Conservation (phyloP, 2,888 invertebrate genomes). For the Tenthredo livida region DNA sequence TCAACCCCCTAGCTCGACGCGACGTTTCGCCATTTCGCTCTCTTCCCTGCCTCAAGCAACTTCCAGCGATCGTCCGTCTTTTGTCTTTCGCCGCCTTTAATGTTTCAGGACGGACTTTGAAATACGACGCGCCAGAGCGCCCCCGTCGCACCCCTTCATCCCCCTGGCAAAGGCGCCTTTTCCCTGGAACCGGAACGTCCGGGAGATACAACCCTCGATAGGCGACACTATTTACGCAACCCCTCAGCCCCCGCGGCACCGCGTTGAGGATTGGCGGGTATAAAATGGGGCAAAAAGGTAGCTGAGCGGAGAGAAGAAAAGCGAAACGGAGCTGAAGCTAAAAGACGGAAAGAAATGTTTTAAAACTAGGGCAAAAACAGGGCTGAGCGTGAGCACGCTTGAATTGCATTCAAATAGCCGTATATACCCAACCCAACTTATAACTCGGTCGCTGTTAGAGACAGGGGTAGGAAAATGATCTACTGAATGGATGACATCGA, state of each 20-base stretch:
- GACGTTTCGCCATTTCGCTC: conserved; percentile 27
- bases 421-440: background rate
- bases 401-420: conserved; percentile 30
- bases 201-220: conserved; percentile 38
- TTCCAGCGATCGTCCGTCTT: conserved; percentile 45
- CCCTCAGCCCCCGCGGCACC: background rate
- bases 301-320: conserved; percentile 6
- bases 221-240: conserved; percentile 45
- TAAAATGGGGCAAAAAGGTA: conserved; percentile 36
- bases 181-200: conserved; percentile 18
- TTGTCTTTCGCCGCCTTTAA: conserved; percentile 49
- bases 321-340: conserved; percentile 9
- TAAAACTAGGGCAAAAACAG: conserved; percentile 21
- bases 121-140: conserved; percentile 44
- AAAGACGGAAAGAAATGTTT: conserved; percentile 30
- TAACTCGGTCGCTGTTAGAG: conserved; percentile 1
- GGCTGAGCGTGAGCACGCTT: conserved; percentile 10
- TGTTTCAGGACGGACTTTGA: conserved; percentile 45
- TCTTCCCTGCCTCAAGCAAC: conserved; percentile 13
- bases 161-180: conserved; percentile 13
- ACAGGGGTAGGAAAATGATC: conserved; percentile 6
- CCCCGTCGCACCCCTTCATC: background rate
- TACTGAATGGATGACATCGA: background rate
- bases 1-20: background rate
- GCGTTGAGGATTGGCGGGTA: conserved; percentile 4